These are phyloP conservation scores for Cryptocheilus praepositus DNA, from an alignment of 2,888 invertebrate genomes.

Conservation along the genomic window DNA sequence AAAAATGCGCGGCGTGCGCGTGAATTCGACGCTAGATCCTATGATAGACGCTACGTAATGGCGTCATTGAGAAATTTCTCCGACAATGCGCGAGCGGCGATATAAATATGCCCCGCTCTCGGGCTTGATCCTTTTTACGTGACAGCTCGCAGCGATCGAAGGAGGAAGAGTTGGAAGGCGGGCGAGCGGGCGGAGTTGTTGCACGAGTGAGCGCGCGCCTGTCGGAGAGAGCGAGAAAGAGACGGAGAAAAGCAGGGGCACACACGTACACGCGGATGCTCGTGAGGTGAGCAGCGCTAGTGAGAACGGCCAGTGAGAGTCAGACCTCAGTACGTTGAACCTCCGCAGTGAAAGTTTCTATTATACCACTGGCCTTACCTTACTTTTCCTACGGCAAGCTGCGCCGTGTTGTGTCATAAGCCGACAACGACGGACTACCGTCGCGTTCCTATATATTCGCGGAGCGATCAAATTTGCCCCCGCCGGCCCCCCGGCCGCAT, in stretches of 20 bases:
- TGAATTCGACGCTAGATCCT: no score
- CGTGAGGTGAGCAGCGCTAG: conserved; percentile 39
- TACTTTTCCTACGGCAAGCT: conserved; percentile 72
- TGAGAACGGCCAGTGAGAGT: conserved; percentile 69
- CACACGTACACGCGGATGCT: conserved; percentile 33
- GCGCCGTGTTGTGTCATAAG: conserved; percentile 69
- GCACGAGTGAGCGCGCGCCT: conserved; percentile 23
- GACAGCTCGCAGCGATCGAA: background rate
- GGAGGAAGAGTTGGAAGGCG: conserved; percentile 6
- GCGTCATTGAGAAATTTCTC: conserved; percentile 9
- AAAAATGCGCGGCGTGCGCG: no score
- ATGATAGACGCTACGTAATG: no score
- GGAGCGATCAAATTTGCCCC: conserved; percentile 40
- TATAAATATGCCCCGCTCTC: conserved; percentile 29
- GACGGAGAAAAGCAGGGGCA: conserved; percentile 3
- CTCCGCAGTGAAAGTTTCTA: conserved; percentile 75
- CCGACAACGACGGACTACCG: conserved; percentile 31
- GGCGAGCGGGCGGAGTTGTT: conserved; percentile 10
- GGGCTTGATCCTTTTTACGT: conserved; percentile 19
- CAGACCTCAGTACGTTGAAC: conserved; percentile 71
- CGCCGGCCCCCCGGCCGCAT: background rate
- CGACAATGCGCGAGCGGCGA: background rate
- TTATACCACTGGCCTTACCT: conserved; percentile 75
- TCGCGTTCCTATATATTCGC: background rate
- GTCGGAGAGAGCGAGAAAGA: background rate